Conservation (phyloP, 2,113 vertebrate species). For the Eira barbara region DNA sequence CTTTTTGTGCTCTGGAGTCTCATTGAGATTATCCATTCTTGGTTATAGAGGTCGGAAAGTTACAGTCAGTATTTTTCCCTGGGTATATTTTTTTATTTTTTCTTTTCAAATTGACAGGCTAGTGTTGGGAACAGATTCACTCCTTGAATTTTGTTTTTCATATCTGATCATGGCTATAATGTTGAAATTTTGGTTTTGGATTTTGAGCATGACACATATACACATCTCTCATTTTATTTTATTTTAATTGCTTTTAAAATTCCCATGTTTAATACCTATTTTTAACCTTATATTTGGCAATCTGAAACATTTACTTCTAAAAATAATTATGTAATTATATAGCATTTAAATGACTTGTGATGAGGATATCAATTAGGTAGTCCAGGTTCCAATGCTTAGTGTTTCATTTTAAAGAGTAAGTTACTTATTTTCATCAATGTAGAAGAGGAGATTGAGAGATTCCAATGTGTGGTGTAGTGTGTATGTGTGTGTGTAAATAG, state of each 20-base stretch:
- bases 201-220: not conserved
- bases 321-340: not conserved
- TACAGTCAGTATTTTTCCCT: not conserved
- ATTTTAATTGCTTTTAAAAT: slow-evolving; percentile 3
- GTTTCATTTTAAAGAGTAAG: not conserved
- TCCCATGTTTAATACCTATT: not conserved
- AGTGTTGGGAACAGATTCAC: not conserved
- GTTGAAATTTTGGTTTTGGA: not conserved
- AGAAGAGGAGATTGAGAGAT: not conserved
- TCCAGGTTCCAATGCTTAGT: not conserved
- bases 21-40: not conserved
- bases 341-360: not conserved
- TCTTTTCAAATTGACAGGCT: not conserved
- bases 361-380: not conserved
- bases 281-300: not conserved
- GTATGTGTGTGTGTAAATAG: not conserved
- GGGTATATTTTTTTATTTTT: not conserved
- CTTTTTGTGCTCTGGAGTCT: not conserved
- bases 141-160: not conserved
- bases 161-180: not conserved
- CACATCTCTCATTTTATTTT: not conserved
- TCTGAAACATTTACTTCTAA: slow-evolving; percentile 37
- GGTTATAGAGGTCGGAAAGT: not conserved
- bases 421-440: not conserved
- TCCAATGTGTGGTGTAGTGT: too few relatives aligned